Evolutionary conservation across 2,113 vertebrate species (phyloP), one percentile per base, ranked within the genome.

Genomic region (Pachycephala philippinensis): DNA sequence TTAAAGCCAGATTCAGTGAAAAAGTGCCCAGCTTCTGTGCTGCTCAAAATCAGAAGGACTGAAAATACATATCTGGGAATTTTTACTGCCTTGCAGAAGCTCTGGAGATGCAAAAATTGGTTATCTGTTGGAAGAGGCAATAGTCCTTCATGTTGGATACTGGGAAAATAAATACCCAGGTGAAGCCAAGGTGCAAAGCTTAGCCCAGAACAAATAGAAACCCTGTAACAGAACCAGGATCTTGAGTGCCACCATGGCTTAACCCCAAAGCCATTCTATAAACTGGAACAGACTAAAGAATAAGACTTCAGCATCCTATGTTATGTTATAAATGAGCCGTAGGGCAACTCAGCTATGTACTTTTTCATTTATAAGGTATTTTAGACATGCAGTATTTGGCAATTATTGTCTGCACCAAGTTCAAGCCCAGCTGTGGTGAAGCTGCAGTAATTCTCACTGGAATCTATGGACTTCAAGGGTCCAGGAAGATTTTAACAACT

Each of bases 1-100:
- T 91, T 59, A 85, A 92, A 96, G 40, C 9, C 87, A 89, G 92
- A 72, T 49, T 91, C 42, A 39, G 72, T 64, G 89, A 89, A 90
- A 78, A 63, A 77, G n/a, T 84, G 72, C 31, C 85, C 85, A 84
- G 64, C 23, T 89, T 94, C 76, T 81, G 28, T 4, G 4, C 12
- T 63, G 68, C 44, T 84, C 31, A 64, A 77, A 91, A 83, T 74
- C 86, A 96, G 77, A 74, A 89, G 17, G 68, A 52, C 47, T 70
- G 39, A 77, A 90, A 90, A 93, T 33, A 78, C 9, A 88, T 66
- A 88, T 94, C 76, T 86, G 79, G 39, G 65, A 63, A 63, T 11
- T 44, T 52, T 15, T 44, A 11, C 30, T 64, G 57, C 63, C 44
- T 84, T 77, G 28, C 28, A 88, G 30, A 78, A 90, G 31, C 24